These are phyloP conservation scores for Cyanoramphus novaezelandiae DNA, from an alignment of 2,113 vertebrate genomes.

Conservation along the genomic window DNA sequence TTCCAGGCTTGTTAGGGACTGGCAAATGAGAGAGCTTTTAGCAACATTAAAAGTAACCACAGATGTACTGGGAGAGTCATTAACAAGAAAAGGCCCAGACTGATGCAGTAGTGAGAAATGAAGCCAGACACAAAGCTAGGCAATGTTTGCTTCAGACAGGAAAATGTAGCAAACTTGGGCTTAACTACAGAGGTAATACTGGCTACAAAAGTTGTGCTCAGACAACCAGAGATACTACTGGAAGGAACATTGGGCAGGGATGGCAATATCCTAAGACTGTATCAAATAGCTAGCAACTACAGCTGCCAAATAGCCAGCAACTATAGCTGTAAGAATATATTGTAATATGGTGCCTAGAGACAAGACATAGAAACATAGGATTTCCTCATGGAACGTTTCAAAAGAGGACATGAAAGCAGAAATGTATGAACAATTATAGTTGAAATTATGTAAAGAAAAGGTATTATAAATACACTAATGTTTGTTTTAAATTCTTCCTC, in stretches of 20 bases:
- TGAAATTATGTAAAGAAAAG: background rate
- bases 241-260: background rate
- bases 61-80: background rate
- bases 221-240: background rate
- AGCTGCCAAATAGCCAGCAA: background rate
- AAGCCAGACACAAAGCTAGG: background rate
- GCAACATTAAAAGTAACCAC: constrained; percentile 24
- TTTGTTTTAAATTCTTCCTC: background rate
- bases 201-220: background rate
- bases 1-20: background rate
- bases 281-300: background rate
- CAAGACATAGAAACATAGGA: background rate
- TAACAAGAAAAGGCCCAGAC: background rate
- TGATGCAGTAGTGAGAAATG: background rate
- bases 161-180: background rate
- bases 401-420: background rate
- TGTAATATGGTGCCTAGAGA: background rate
- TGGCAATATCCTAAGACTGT: background rate
- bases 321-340: background rate
- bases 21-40: background rate
- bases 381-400: background rate
- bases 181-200: background rate
- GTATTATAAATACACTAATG: background rate
- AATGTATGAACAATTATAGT: background rate
- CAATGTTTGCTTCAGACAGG: background rate